Evolutionary conservation across 1,140 invertebrate genomes (phyloP), one percentile per base, ranked within the genome.

Genomic region (Achatina immaculata): DNA sequence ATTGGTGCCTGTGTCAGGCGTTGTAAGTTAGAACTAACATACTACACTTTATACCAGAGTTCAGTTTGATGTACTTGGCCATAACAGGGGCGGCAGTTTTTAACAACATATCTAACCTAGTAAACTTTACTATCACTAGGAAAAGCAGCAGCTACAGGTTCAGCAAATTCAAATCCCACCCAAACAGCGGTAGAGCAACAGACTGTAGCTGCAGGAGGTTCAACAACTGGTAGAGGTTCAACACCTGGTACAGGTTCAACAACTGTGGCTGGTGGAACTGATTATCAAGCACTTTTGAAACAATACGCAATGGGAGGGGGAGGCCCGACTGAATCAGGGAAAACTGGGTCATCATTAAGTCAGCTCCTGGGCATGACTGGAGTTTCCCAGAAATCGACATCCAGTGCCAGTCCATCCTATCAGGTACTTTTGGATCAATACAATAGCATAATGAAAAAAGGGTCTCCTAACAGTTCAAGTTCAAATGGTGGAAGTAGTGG

Each of bases 341-440:
- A 14, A 3, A 24, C 66, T 34, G 34, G 34, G 16, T 19, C 66
- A 3, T 42, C 28, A 69, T 14, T 55, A 16, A 55, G n/a, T 16
- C 51, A 55, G 51, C 51, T n/a, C 51, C 51, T n/a, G n/a, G n/a
- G n/a, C n/a, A n/a, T n/a, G n/a, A n/a, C n/a, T n/a, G n/a, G n/a
- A n/a, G n/a, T n/a, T 16, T n/a, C 14, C n/a, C 51, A 55, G n/a
- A 55, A 55, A 14, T 11, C 66, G 66, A 21, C 66, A 42, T 69
- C 66, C 28, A 69, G 28, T 69, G 2, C 71, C 42, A 14, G 6
- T 34, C 42, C 71, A 73, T 73, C 71, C 43, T 73, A 43, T n/a
- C 38, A 42, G 24, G 9, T 19, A 11, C 71, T 73, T 42, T 36
- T 73, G 4, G 43, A 73, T 45, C 71, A 73, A 28, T 73, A 73